Evolutionary conservation across 1,140 invertebrate genomes (phyloP).

Genomic region (Helicoverpa armigera): DNA sequence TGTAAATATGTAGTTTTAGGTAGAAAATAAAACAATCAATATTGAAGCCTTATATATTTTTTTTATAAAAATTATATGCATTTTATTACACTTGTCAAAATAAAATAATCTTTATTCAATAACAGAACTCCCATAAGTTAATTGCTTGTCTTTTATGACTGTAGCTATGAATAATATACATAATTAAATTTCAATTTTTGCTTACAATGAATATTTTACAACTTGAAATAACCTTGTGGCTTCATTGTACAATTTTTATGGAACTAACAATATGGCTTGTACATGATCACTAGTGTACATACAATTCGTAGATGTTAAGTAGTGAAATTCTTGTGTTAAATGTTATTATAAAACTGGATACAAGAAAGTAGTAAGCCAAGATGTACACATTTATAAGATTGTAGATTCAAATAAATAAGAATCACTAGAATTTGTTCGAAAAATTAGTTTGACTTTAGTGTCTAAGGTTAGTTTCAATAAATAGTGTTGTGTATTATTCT

Average conservation of each 20-base stretch:
- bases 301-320: slow-evolving; percentile 27
- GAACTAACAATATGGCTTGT: slow-evolving; percentile 76
- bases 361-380: slow-evolving; percentile 30
- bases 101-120: slow-evolving; percentile 69
- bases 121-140: slow-evolving; percentile 56
- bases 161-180: slow-evolving; percentile 27
- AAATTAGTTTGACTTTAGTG: slow-evolving; percentile 42
- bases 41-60: slow-evolving; percentile 76
- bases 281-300: slow-evolving; percentile 58
- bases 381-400: slow-evolving; percentile 26
- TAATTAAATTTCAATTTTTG: slow-evolving; percentile 48
- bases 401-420: slow-evolving; percentile 42
- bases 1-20: slow-evolving; percentile 39
- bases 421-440: slow-evolving; percentile 39
- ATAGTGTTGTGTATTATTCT: slow-evolving; percentile 42
- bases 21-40: slow-evolving; percentile 73
- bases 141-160: slow-evolving; percentile 72
- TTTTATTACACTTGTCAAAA: slow-evolving; percentile 78
- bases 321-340: slow-evolving; percentile 43
- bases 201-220: slow-evolving; percentile 48
- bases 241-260: slow-evolving; percentile 71
- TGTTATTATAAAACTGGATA: slow-evolving; percentile 19
- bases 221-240: slow-evolving; percentile 73
- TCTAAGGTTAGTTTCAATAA: slow-evolving; percentile 49
- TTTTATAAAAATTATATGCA: slow-evolving; percentile 84